These are phyloP conservation scores for Dexiosoma caninum DNA, from an alignment of 2,888 invertebrate genomes.

Conservation along the genomic window DNA sequence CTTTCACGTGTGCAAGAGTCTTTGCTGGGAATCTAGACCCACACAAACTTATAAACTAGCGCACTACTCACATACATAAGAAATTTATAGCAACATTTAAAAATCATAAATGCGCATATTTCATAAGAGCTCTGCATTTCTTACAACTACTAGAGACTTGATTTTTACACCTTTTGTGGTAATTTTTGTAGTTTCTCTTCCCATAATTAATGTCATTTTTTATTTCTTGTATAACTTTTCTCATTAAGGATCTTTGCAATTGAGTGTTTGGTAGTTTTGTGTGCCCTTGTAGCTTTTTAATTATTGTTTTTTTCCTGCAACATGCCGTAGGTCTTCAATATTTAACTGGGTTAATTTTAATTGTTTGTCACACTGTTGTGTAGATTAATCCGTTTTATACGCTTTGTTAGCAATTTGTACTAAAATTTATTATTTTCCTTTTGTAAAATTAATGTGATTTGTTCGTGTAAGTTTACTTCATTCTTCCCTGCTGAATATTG, in stretches of 20 bases:
- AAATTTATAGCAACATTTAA: constrained; percentile 2
- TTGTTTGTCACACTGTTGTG: constrained; percentile 20
- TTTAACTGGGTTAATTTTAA: constrained; percentile 54
- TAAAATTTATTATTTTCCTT: constrained; percentile 41
- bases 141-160: constrained; percentile 20
- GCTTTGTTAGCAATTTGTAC: constrained; percentile 32
- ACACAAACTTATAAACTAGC: too few species aligned
- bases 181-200: neutral
- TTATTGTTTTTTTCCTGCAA: neutral
- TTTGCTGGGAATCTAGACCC: too few species aligned
- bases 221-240: neutral
- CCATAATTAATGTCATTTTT: neutral
- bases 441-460: constrained; percentile 3
- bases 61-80: too few species aligned
- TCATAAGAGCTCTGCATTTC: neutral
- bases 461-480: neutral
- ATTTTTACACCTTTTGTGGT: neutral
- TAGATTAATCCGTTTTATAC: constrained; percentile 39
- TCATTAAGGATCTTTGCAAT: neutral
- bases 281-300: constrained; percentile 1
- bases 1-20: too few species aligned
- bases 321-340: constrained; percentile 34
- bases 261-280: neutral
- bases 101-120: neutral
- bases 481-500: neutral